phyloP scores from a whole-genome alignment of 2,797 vertebrate genomes.

The Lepilemur septentrionalis region DNA sequence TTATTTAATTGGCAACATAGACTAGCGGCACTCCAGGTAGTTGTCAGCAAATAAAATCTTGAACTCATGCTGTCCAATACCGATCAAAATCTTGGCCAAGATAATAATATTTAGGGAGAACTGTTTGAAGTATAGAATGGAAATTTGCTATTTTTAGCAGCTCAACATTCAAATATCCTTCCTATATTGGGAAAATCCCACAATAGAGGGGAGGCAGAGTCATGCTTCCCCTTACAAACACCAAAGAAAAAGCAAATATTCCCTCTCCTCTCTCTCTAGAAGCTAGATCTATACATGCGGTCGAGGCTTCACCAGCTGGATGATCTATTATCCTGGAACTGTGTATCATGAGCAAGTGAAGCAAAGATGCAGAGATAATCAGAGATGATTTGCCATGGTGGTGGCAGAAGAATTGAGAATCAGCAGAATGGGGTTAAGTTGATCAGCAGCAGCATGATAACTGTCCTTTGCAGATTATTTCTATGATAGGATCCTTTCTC shows the following conservation, averaged over 20 bases:
- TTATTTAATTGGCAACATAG: conserved; percentile 74
- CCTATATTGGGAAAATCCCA: conserved; percentile 31
- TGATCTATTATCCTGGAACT: background rate
- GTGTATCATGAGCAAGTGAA: conserved; percentile 11
- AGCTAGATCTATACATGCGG: background rate
- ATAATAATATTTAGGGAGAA: conserved; percentile 69
- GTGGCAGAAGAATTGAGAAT: background rate
- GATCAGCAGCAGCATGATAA: background rate
- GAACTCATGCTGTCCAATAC: conserved; percentile 70
- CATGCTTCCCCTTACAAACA: conserved; percentile 19
- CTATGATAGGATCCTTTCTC: background rate
- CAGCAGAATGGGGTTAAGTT: background rate
- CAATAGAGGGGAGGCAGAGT: background rate
- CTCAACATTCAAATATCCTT: conserved; percentile 17
- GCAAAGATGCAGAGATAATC: background rate
- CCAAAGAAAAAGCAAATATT: background rate
- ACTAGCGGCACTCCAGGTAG: conserved; percentile 76
- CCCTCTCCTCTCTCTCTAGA: background rate
- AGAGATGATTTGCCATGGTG: background rate
- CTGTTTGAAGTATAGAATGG: conserved; percentile 48
- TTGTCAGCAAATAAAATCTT: conserved; percentile 77
- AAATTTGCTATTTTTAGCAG: conserved; percentile 61
- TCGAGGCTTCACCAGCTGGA: background rate
- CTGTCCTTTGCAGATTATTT: background rate
- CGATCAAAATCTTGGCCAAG: conserved; percentile 72